These are phyloP conservation scores for Drosophila atripex DNA, from an alignment of 2,888 invertebrate genomes.

Conservation along the genomic window DNA sequence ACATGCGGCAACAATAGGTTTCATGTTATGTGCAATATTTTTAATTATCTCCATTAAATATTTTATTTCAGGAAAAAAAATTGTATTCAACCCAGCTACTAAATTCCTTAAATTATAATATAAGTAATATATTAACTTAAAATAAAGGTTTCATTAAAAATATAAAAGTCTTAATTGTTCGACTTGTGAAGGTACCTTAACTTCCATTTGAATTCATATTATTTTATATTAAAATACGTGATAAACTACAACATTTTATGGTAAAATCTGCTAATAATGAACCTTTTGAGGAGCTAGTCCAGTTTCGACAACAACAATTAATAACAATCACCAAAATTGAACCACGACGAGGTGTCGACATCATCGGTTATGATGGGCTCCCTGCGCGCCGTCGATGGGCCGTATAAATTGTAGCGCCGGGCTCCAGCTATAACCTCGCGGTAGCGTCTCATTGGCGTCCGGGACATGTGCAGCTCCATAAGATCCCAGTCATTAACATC, in stretches of 20 bases:
- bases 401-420: slow-evolving; percentile 61
- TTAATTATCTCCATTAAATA: not conserved
- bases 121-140: not conserved
- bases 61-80: not conserved
- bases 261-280: not conserved
- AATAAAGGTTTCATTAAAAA: too few species aligned
- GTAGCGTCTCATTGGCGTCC: slow-evolving; percentile 55
- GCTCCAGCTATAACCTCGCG: slow-evolving; percentile 68
- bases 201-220: too few species aligned
- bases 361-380: slow-evolving; percentile 54
- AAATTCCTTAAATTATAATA: not conserved
- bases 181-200: too few species aligned
- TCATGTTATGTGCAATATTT: not conserved
- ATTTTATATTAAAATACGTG: too few species aligned
- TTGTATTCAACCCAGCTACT: not conserved
- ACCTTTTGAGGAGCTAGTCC: not conserved
- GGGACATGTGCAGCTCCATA: slow-evolving; percentile 75
- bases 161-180: too few species aligned
- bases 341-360: slow-evolving; percentile 58
- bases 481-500: slow-evolving; percentile 85
- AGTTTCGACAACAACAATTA: not conserved
- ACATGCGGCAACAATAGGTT: not conserved
- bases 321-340: slow-evolving; percentile 67
- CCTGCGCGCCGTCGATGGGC: slow-evolving; percentile 36
- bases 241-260: too few species aligned